A percentile compares a stretch with the other conserved stretches of the same genome.
These are phyloP conservation scores for Poeciliopsis prolifica DNA, from an alignment of 2,113 vertebrate genomes.

Conservation along the genomic window DNA sequence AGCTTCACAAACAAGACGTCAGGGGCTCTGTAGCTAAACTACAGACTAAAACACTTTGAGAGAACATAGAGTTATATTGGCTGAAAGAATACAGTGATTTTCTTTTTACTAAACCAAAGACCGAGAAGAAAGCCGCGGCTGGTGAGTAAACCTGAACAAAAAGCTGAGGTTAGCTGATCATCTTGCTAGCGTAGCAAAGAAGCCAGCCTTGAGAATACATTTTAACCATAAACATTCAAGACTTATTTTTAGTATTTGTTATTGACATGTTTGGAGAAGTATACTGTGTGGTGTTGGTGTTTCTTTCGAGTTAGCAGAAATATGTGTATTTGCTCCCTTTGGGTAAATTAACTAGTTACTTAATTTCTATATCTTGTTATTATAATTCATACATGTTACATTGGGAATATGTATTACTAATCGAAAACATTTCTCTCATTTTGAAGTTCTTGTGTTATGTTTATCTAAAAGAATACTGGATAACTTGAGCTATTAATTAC, in stretches of 20 bases:
- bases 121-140: neutral
- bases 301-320: neutral
- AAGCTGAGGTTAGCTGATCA: conserved; percentile 3
- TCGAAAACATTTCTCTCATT: neutral
- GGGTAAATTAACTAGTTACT: neutral
- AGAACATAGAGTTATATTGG: too few relatives aligned
- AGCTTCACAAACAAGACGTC: neutral
- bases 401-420: neutral
- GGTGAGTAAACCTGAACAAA: conserved; percentile 53
- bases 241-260: neutral
- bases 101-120: neutral
- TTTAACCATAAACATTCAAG: neutral
- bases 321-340: neutral
- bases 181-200: conserved; percentile 19
- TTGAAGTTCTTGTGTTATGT: neutral
- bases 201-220: neutral
- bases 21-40: neutral
- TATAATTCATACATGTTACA: neutral
- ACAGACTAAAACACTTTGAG: neutral
- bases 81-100: neutral
- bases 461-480: neutral
- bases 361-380: neutral
- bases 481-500: conserved; percentile 27
- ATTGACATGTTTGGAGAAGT: accelerated
- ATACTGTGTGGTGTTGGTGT: neutral